Conservation (phyloP, 2,888 invertebrate genomes). For the Subacronicta megacephala region DNA sequence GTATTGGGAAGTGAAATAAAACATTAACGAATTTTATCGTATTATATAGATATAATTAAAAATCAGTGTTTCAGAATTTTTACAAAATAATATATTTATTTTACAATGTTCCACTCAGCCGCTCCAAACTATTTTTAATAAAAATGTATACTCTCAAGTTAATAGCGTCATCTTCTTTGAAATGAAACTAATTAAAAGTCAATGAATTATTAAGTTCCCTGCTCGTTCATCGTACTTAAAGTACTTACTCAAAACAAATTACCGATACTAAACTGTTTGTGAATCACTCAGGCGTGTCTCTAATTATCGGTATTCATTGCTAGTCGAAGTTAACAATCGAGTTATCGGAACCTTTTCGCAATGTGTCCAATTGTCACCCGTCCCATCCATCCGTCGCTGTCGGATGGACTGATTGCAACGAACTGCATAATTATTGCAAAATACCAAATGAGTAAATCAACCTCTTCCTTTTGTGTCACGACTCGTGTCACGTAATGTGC, state of each 20-base stretch:
- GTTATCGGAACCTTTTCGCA: constrained; percentile 34
- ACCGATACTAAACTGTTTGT: constrained; percentile 21
- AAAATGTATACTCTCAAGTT: background rate
- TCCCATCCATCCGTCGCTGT: constrained; percentile 23
- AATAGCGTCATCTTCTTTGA: background rate
- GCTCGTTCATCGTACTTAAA: constrained; percentile 9
- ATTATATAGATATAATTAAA: no score
- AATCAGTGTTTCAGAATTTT: no score
- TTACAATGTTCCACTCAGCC: background rate
- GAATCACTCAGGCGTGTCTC: constrained; percentile 26
- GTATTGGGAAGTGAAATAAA: no score
- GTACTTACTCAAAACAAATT: constrained; percentile 19
- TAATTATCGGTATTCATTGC: constrained; percentile 29
- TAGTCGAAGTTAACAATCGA: constrained; percentile 16
- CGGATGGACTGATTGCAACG: background rate
- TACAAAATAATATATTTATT: background rate
- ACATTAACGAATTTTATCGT: no score
- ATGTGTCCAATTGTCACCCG: constrained; percentile 21
- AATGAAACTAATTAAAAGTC: no score
- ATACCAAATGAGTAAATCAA: constrained; percentile 33
- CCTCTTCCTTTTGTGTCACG: constrained; percentile 37
- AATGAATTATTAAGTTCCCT: background rate
- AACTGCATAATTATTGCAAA: constrained; percentile 23
- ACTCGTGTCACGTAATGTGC: background rate
- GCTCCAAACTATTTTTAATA: background rate